Conservation (phyloP, 2,888 invertebrate genomes). For the Cryptophagus acutangulus region DNA sequence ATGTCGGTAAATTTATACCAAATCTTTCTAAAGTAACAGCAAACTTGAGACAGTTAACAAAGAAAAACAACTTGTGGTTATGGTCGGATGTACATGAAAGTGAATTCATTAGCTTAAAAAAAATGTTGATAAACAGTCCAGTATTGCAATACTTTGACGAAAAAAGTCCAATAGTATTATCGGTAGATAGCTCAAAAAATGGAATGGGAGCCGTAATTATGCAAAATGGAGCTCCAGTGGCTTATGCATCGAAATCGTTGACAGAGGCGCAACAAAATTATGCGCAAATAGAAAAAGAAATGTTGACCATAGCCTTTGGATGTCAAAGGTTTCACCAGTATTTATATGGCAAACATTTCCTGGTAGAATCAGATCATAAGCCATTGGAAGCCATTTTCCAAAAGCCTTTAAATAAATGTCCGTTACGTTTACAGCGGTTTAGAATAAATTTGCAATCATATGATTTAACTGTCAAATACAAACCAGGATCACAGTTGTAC, state of each 20-base stretch:
- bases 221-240: conserved; percentile 25
- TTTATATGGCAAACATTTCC: conserved; percentile 23
- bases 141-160: conserved; percentile 1
- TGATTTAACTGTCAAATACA: conserved; percentile 18
- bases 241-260: conserved; percentile 27
- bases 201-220: conserved; percentile 23
- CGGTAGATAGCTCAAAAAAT: conserved; percentile 22
- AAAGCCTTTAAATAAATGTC: conserved; percentile 20
- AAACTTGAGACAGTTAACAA: conserved; percentile 2
- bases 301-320: conserved; percentile 25
- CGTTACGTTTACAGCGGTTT: conserved; percentile 14
- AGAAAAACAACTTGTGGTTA: background rate
- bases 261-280: conserved; percentile 23
- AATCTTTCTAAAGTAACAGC: background rate
- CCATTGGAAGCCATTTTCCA: conserved; percentile 29
- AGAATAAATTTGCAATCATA: conserved; percentile 17
- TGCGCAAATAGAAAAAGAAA: conserved; percentile 30
- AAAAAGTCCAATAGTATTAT: conserved; percentile 8
- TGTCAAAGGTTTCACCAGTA: conserved; percentile 27
- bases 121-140: background rate
- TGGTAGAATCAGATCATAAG: conserved; percentile 29
- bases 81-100: conserved; percentile 1
- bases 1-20: conserved; percentile 4
- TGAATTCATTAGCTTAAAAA: conserved; percentile 4
- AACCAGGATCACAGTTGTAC: conserved; percentile 31